Conservation (phyloP, 2,113 vertebrate species). For the Craseonycteris thonglongyai region DNA sequence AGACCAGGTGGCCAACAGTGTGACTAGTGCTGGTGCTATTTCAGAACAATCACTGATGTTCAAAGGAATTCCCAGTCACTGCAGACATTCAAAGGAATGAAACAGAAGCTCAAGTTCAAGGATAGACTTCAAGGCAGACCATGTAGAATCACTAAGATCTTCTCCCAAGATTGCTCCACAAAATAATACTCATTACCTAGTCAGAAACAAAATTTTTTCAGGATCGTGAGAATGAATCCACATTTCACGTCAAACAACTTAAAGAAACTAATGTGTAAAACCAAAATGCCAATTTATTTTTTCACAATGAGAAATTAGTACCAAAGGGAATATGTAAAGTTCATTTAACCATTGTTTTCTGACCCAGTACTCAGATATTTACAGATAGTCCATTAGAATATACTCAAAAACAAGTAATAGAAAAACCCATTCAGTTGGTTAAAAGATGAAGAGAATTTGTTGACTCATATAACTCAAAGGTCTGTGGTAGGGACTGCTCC, state of each 20-base stretch:
- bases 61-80: not conserved
- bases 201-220: not conserved
- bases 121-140: not conserved
- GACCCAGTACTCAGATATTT: not conserved
- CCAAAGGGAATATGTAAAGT: not conserved
- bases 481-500: not conserved
- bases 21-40: not conserved
- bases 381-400: not conserved
- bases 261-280: not conserved
- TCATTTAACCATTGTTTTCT: not conserved
- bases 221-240: not conserved
- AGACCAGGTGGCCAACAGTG: not conserved
- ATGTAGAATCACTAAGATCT: not conserved
- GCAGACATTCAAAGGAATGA: not conserved
- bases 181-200: not conserved
- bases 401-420: not conserved
- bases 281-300: not conserved
- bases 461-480: not conserved
- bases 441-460: not conserved
- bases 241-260: not conserved
- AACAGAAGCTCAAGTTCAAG: not conserved
- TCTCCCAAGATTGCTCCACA: not conserved
- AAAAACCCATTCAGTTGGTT: not conserved
- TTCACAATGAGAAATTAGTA: slow-evolving; percentile 15
- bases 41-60: not conserved